Evolutionary conservation across 2,888 invertebrate genomes (phyloP), one percentile per base, ranked within the genome.

Genomic region (Sarcophaga caerulescens): DNA sequence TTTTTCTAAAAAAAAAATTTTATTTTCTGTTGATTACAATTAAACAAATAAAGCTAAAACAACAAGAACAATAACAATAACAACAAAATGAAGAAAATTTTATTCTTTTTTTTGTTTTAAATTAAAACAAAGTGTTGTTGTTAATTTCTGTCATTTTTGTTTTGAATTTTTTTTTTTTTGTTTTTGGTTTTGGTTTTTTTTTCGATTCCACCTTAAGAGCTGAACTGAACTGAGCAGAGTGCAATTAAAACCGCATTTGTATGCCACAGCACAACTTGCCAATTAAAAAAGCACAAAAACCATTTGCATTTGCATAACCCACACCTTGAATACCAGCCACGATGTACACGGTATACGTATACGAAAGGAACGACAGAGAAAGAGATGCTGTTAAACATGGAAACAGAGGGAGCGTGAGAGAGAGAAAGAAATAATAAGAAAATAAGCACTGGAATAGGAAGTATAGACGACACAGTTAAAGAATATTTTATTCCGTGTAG

Each of bases 171-270:
- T 19, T 62, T 25, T 25, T 70, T 35, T 69, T 69, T 23, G 59
- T 19, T 17, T 1, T 35, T 74, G 35, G 21, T 17, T 1, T 35
- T 74, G 35, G 21, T 74, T 65, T 71, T 44, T 17, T 47, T 75
- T 66, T 85, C 62, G 70, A 57, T 70, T 81, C 76, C 62, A 79
- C 74, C 74, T 84, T 84, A 79, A 79, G 84, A 79, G 74, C 74
- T 35, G 35, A 35, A 2, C 8, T 35, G 35, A 35, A 10, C 10
- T 35, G 35, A 35, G 35, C 35, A 35, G 63, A 75, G 66, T 86
- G 87, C 85, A 87, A 87, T 88, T 88, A 88, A 88, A 88, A 88
- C 84, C 87, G 81, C 88, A 88, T 88, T 87, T 88, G 85, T 87
- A 87, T 87, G 88, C 88, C 81, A 81, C 85, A 87, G 85, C 87